Conservation (phyloP, 2,797 vertebrate species). For the Mycteria americana region DNA sequence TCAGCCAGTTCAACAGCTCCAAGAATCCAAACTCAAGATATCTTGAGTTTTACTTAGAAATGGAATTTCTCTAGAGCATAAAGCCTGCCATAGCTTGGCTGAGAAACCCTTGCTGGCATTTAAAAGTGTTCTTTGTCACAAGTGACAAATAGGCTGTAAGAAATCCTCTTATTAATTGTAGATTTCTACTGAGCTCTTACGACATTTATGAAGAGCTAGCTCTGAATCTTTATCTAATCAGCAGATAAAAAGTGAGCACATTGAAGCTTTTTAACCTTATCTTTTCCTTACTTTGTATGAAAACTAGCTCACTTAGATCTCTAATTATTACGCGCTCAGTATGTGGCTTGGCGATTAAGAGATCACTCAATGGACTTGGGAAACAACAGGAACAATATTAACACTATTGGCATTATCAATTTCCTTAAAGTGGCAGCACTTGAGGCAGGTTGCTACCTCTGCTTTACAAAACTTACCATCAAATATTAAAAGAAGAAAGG, state of each 20-base stretch:
- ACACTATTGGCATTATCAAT: not conserved
- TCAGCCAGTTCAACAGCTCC: not conserved
- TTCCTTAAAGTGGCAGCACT: not conserved
- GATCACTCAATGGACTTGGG: not conserved
- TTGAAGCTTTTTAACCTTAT: not conserved
- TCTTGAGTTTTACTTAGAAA: not conserved
- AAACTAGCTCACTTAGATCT: not conserved
- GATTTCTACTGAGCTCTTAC: not conserved
- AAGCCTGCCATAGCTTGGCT: not conserved
- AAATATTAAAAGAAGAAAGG: not conserved
- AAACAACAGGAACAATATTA: not conserved
- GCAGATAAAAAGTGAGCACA: not conserved
- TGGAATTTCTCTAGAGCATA: not conserved
- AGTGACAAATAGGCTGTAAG: not conserved
- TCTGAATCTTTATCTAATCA: not conserved
- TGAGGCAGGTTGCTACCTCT: not conserved
- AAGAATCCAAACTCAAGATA: not conserved
- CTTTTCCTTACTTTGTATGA: not conserved
- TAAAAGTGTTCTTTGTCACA: not conserved
- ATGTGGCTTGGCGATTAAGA: not conserved
- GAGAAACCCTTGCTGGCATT: not conserved
- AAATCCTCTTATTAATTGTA: not conserved
- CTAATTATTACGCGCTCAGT: not conserved
- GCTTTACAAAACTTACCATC: not conserved
- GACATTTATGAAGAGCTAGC: not conserved